Percentiles rank a stretch among this genome's conserved stretches.
These are phyloP conservation scores for Tenthredo amoena DNA, from an alignment of 2,888 invertebrate species.

Conservation along the genomic window DNA sequence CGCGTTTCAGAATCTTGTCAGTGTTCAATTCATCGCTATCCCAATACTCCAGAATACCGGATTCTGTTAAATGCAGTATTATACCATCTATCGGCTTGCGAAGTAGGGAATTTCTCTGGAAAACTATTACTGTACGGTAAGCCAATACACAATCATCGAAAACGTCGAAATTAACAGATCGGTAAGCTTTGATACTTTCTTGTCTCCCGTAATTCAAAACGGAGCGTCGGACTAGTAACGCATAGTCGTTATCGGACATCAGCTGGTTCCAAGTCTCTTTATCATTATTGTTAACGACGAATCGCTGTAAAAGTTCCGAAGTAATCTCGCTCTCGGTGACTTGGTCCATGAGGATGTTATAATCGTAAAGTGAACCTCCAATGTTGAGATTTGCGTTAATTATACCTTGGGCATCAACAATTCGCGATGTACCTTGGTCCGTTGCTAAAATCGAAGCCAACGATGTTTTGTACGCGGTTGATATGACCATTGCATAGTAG, in stretches of 20 bases:
- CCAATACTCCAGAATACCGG: conserved; percentile 20
- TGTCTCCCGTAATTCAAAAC: not conserved
- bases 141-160: conserved; percentile 7
- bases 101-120: not conserved
- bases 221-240: conserved; percentile 6
- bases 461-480: conserved; percentile 39
- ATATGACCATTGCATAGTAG: conserved; percentile 13
- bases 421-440: not conserved
- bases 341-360: conserved; percentile 33
- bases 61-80: conserved; percentile 1
- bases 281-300: not conserved
- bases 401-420: conserved; percentile 37
- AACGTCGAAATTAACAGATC: not conserved
- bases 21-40: not conserved
- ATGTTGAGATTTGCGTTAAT: conserved; percentile 3
- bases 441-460: conserved; percentile 36
- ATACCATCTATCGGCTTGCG: not conserved
- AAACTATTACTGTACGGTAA: conserved; percentile 14
- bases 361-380: conserved; percentile 20
- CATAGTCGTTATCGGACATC: not conserved
- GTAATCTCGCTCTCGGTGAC: not conserved
- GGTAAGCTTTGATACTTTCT: not conserved
- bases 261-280: not conserved
- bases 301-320: not conserved
- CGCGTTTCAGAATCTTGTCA: not conserved